Base-by-base conservation (phyloP, 35 echinoderm and acorn worm genomes). In the Stichopus chloronotus region DNA sequence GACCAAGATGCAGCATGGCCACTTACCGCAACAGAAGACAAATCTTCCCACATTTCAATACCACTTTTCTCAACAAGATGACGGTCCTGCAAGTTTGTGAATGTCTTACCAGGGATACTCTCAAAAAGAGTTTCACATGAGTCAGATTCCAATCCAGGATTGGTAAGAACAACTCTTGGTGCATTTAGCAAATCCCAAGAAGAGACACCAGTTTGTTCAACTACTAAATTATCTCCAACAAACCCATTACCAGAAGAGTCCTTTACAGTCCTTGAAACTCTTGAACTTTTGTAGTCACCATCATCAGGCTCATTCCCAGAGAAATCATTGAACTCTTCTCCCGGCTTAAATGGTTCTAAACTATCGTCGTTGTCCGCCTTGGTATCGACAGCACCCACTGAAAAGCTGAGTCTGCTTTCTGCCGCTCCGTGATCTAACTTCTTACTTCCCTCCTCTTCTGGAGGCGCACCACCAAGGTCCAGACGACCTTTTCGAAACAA, bases 401-500 rank as follows among this genome's bases (percentile, higher is more conserved):
- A 43, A 43, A 43, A 43, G 30, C 30, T 3, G 30, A 43, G 30
- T 43, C 30, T 43, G 30, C 30, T 43, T 43, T 43, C 30, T 43
- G 30, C 30, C 30, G 0, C 30, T 43, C 30, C 30, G 30, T 43
- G 30, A 43, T 43, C 30, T 43, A 43, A 43, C 30, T 43, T 43
- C 30, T 43, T 5, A 19, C 61, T 65, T 4, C 43, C 78, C 10
- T 25, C 14, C 11, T 13, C 61, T 55, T 88, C 78, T 25, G 74
- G 25, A 52, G 95, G 95, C 24, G 72, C 60, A 76, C 95, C 95
- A 9, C 95, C 95, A 54, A 96, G 74, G 86, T 96, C 95, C 17
- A 96, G 78, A 74, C 92, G 59, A 20, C 92, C 55, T 56, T 96
- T 96, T 78, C 95, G 61, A 80, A 96, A 96, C 16, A 96, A 72